phyloP scores from a whole-genome alignment of 1,140 invertebrate genomes.

The Drosophila bifasciata region DNA sequence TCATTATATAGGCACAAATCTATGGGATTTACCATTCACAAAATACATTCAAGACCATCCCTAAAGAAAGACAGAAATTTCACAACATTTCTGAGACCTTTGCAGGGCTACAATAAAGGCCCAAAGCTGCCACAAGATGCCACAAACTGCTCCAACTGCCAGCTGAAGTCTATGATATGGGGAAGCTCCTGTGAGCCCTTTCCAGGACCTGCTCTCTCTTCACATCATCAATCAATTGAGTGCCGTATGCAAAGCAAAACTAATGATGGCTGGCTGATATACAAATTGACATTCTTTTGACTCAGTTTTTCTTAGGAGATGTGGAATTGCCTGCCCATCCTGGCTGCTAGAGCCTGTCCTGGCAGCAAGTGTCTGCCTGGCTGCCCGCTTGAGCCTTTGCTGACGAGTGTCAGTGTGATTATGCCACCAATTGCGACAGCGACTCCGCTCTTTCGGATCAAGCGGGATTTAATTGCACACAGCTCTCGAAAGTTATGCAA shows the following conservation, averaged over 20 bases:
- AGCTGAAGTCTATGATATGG: too few relatives aligned
- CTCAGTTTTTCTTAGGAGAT: background rate
- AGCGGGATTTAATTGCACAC: constrained; percentile 35
- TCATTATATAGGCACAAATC: too few relatives aligned
- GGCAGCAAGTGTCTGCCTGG: background rate
- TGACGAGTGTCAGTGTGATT: too few relatives aligned
- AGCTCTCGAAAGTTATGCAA: constrained; percentile 32
- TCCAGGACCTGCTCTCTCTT: background rate
- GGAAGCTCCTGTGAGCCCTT: too few relatives aligned
- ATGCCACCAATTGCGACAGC: background rate
- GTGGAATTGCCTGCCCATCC: too few relatives aligned
- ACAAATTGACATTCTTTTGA: constrained; percentile 1
- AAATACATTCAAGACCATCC: too few relatives aligned
- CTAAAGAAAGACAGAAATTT: too few relatives aligned
- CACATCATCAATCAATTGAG: constrained; percentile 71
- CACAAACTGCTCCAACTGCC: too few relatives aligned
- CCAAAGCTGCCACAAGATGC: too few relatives aligned
- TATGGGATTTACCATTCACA: too few relatives aligned
- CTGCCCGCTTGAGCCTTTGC: background rate
- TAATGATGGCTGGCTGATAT: constrained; percentile 55
- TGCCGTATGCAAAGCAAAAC: constrained; percentile 40
- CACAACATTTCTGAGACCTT: too few relatives aligned
- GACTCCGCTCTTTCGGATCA: constrained; percentile 21
- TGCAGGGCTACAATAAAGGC: too few relatives aligned
- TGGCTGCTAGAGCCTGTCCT: background rate